A percentile compares a stretch with the other conserved stretches of the same genome.
These are phyloP conservation scores for Bothrops jararaca DNA, from an alignment of 2,113 vertebrate genomes.

Conservation along the genomic window DNA sequence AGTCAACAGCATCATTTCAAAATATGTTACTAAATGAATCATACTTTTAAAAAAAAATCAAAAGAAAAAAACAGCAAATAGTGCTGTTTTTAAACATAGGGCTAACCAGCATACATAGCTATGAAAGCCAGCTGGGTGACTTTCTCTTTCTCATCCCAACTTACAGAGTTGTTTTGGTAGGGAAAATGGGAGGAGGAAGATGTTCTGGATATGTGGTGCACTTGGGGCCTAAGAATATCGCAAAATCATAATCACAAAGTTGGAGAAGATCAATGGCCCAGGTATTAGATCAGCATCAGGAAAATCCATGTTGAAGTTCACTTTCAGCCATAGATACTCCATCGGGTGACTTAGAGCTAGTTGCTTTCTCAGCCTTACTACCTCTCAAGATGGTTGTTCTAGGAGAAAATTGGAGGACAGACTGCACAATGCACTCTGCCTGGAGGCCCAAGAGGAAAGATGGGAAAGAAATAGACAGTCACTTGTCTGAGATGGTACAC, in stretches of 20 bases:
- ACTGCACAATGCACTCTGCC: background rate
- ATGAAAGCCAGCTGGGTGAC: background rate
- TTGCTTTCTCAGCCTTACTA: background rate
- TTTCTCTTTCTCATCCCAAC: background rate
- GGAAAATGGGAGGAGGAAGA: background rate
- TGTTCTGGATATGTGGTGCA: background rate
- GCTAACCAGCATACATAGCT: conserved; percentile 23
- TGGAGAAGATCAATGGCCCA: background rate
- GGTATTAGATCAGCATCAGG: background rate
- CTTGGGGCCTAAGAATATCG: background rate
- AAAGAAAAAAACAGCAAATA: background rate
- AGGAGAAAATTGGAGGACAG: background rate
- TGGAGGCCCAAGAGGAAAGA: background rate
- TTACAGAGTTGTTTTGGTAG: background rate
- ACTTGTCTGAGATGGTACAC: too few relatives aligned
- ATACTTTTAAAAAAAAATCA: background rate
- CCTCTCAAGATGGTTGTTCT: background rate
- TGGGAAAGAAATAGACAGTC: too few relatives aligned
- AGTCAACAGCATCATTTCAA: background rate
- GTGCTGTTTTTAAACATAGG: background rate
- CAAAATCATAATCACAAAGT: background rate
- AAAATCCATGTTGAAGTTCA: background rate
- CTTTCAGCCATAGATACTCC: background rate
- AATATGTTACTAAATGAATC: conserved; percentile 15
- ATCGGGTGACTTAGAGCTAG: background rate